Evolutionary conservation across 2,113 vertebrate genomes (phyloP).

Genomic region (Bujurquina vittata): DNA sequence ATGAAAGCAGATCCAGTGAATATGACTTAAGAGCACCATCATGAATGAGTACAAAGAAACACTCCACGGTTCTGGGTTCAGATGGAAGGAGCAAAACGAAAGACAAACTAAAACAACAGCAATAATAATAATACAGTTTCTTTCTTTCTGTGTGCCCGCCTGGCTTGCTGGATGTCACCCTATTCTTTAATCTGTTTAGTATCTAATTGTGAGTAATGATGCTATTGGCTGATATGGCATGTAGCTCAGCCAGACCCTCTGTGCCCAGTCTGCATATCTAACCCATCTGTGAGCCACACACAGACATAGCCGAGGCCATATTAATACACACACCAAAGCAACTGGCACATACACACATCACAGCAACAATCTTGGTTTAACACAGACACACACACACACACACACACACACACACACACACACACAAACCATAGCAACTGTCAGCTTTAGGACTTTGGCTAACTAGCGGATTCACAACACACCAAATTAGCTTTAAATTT

Average conservation of each 20-base stretch:
- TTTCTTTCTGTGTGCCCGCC: constrained; percentile 15
- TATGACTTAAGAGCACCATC: not conserved
- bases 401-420: constrained; percentile 9
- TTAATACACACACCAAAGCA: constrained; percentile 33
- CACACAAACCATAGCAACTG: not conserved
- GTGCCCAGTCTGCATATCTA: constrained; percentile 71
- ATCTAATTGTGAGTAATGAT: constrained; percentile 76
- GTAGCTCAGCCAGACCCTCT: constrained; percentile 60
- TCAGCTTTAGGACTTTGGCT: constrained; percentile 50
- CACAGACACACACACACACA: not conserved
- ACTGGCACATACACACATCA: constrained; percentile 22
- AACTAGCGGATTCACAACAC: constrained; percentile 60
- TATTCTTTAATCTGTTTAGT: constrained; percentile 71
- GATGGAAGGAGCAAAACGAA: not conserved
- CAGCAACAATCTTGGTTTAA: constrained; percentile 4
- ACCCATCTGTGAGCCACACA: constrained; percentile 73
- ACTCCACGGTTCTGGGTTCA: not conserved
- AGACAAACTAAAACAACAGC: not conserved
- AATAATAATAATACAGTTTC: constrained; percentile 25
- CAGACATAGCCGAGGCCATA: constrained; percentile 8
- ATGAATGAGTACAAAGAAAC: not conserved
- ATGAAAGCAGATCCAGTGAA: not conserved
- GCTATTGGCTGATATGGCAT: constrained; percentile 64
- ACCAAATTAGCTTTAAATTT: constrained; percentile 68
- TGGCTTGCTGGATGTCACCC: constrained; percentile 51